Percentiles rank a stretch among this genome's conserved stretches.
These are phyloP conservation scores for Drosophila leonis DNA, from an alignment of 2,888 invertebrate genomes.

Conservation along the genomic window DNA sequence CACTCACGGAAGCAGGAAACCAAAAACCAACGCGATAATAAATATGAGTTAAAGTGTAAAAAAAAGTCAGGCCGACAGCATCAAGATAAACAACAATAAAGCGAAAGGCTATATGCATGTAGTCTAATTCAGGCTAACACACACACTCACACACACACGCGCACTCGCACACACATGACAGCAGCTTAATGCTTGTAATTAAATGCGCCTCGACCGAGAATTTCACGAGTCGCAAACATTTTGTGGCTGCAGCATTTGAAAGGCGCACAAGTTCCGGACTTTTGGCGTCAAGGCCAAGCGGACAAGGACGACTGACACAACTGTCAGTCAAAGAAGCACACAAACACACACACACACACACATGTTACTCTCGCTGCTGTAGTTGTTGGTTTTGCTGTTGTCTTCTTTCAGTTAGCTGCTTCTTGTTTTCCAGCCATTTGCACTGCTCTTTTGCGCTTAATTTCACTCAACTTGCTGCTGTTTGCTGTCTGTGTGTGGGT, in stretches of 20 bases:
- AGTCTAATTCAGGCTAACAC: conserved; percentile 28
- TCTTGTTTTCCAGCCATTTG: conserved; percentile 58
- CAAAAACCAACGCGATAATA: conserved; percentile 70
- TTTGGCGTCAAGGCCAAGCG: conserved; percentile 50
- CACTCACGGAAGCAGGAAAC: conserved; percentile 63
- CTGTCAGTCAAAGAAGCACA: conserved; percentile 38
- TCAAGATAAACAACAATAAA: conserved; percentile 69
- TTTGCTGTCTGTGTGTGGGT: conserved; percentile 13
- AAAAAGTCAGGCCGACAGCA: conserved; percentile 56
- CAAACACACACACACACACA: conserved; percentile 5
- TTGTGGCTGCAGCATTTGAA: conserved; percentile 47
- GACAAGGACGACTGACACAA: conserved; percentile 19
- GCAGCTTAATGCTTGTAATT: conserved; percentile 62
- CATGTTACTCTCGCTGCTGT: conserved; percentile 23
- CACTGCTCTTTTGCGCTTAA: conserved; percentile 72
- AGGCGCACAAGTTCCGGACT: conserved; percentile 40
- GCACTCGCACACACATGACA: conserved; percentile 19
- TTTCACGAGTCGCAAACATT: conserved; percentile 41
- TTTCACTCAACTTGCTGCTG: conserved; percentile 54
- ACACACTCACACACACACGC: conserved; percentile 17
- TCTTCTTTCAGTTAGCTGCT: conserved; percentile 22
- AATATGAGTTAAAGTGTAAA: conserved; percentile 76
- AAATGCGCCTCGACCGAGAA: conserved; percentile 40
- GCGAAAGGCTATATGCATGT: conserved; percentile 37
- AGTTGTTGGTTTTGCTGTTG: conserved; percentile 9